Evolutionary conservation across 2,113 vertebrate genomes (phyloP).

Genomic region (Malurus elegans): DNA sequence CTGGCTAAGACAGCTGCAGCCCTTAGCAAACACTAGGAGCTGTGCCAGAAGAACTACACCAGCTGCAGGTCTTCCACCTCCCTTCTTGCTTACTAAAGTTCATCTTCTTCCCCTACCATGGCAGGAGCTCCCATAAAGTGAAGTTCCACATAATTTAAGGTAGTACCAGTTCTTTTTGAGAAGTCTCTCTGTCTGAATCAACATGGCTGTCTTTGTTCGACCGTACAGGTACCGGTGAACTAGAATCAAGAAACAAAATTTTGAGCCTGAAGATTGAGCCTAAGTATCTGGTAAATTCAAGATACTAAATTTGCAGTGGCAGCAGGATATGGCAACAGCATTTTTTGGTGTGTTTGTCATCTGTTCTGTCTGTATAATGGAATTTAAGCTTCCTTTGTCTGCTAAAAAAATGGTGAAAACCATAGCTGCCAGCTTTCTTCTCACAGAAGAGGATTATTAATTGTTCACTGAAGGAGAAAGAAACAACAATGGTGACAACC

Average conservation of each 20-base stretch:
- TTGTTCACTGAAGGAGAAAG: constrained; percentile 52
- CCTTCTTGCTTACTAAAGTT: neutral
- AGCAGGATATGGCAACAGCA: neutral
- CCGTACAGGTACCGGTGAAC: neutral
- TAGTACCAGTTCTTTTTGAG: neutral
- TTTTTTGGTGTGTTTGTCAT: neutral
- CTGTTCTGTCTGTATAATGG: neutral
- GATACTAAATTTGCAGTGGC: neutral
- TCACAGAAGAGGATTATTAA: constrained; percentile 13
- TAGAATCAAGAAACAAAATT: neutral
- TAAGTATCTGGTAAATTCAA: neutral
- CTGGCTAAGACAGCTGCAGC: constrained; percentile 44
- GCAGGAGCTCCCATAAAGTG: neutral
- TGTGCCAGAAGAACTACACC: constrained; percentile 17
- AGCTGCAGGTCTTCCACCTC: constrained; percentile 36
- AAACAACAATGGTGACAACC: constrained; percentile 52
- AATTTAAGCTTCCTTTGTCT: neutral
- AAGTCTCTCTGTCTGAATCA: neutral
- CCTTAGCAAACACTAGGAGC: neutral
- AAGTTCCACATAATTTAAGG: neutral
- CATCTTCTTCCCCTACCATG: neutral
- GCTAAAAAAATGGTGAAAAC: constrained; percentile 9
- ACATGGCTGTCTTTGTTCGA: neutral
- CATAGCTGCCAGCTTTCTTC: constrained; percentile 10
- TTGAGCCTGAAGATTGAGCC: neutral